phyloP scores from a whole-genome alignment of 2,888 invertebrate species.

The Dexiosoma caninum region DNA sequence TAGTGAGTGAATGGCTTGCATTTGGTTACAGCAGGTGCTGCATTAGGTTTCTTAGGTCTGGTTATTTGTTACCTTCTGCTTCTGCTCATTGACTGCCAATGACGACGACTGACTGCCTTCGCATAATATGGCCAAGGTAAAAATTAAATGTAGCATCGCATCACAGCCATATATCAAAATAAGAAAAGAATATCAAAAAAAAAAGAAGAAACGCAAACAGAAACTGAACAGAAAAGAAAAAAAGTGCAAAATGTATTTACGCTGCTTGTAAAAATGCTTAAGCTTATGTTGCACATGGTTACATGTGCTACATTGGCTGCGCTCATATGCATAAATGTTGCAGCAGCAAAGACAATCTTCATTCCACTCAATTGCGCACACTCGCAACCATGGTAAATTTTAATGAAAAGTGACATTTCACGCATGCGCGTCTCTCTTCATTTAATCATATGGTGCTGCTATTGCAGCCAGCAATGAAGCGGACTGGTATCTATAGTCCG shows the following conservation, averaged over 20 bases:
- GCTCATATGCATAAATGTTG: slow-evolving; percentile 50
- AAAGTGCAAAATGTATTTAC: slow-evolving; percentile 20
- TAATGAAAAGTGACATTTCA: slow-evolving; percentile 77
- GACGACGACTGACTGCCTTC: slow-evolving; percentile 26
- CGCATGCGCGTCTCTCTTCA: slow-evolving; percentile 69
- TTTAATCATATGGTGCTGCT: slow-evolving; percentile 40
- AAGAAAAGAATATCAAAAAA: neutral
- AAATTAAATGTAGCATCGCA: slow-evolving; percentile 37
- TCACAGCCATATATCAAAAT: slow-evolving; percentile 31
- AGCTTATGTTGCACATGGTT: slow-evolving; percentile 52
- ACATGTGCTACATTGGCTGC: slow-evolving; percentile 26
- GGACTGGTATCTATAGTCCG: no score
- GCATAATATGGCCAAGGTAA: slow-evolving; percentile 21
- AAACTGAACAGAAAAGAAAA: neutral
- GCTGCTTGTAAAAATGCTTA: slow-evolving; percentile 41
- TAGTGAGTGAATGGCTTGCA: slow-evolving; percentile 14
- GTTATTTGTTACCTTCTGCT: slow-evolving; percentile 1
- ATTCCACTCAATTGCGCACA: slow-evolving; percentile 44
- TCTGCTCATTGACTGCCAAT: slow-evolving; percentile 26
- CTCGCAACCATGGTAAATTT: slow-evolving; percentile 63
- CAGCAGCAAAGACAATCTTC: slow-evolving; percentile 10
- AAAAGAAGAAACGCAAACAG: neutral
- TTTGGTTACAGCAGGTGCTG: slow-evolving; percentile 55
- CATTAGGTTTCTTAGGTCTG: slow-evolving; percentile 12
- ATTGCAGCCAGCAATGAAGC: slow-evolving; percentile 26